phyloP scores from a whole-genome alignment of 2,888 invertebrate species.

The Monoplex corrugatus region DNA sequence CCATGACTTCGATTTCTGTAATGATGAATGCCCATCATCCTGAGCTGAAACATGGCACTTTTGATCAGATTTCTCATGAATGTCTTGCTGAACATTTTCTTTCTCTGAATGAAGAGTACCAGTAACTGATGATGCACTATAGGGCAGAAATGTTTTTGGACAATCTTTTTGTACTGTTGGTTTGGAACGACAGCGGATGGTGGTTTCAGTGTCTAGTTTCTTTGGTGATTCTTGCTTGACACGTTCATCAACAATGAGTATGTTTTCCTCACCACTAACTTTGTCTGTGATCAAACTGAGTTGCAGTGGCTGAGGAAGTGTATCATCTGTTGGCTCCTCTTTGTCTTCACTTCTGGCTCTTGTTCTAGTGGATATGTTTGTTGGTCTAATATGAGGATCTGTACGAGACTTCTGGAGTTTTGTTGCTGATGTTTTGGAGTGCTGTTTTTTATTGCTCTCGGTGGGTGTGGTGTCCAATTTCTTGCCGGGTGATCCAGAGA shows the following conservation, averaged over 20 bases:
- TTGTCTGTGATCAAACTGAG: constrained; percentile 2
- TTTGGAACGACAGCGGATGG: not conserved
- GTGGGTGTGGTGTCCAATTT: not conserved
- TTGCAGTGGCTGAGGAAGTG: not conserved
- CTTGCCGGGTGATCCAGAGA: constrained; percentile 11
- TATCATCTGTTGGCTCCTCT: not conserved
- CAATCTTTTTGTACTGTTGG: not conserved
- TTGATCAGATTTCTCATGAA: not conserved
- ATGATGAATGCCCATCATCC: not conserved
- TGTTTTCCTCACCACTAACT: constrained; percentile 16
- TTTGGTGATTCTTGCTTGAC: not conserved
- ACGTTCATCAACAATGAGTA: not conserved
- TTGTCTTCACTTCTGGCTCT: constrained; percentile 7
- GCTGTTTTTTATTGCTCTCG: not conserved
- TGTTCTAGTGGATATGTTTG: not conserved
- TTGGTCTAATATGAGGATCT: not conserved
- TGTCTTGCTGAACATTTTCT: not conserved
- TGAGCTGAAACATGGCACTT: not conserved
- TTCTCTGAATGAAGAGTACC: not conserved
- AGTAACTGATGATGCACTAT: not conserved
- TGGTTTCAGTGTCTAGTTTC: not conserved
- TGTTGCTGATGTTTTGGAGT: not conserved
- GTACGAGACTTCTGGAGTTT: constrained; percentile 23
- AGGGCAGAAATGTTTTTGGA: not conserved
- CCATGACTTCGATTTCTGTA: not conserved